phyloP scores from a whole-genome alignment of 2,113 vertebrate genomes.

The Fukomys damarensis region DNA sequence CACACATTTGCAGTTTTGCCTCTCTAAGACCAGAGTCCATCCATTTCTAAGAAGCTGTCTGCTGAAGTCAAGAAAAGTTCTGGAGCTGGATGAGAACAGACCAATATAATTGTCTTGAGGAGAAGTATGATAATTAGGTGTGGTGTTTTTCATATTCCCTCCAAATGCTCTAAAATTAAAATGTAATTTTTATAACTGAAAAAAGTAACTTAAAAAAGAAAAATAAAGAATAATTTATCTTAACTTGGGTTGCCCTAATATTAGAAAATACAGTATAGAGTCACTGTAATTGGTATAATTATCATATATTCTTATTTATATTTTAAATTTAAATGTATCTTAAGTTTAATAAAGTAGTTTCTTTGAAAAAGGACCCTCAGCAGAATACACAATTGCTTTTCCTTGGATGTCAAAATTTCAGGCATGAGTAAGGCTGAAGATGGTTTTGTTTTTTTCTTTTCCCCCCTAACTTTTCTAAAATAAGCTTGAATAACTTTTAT shows the following conservation, averaged over 20 bases:
- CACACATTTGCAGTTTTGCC: background rate
- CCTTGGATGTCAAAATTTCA: constrained; percentile 58
- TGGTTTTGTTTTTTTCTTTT: constrained; percentile 28
- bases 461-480: constrained; percentile 60
- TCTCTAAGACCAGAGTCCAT: background rate
- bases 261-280: background rate
- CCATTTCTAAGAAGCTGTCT: background rate
- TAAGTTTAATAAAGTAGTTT: constrained; percentile 32
- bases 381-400: constrained; percentile 27
- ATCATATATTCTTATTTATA: constrained; percentile 25
- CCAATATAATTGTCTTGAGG: background rate
- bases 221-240: background rate
- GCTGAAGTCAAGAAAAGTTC: background rate
- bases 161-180: background rate
- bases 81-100: background rate
- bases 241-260: background rate
- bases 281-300: background rate
- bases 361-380: constrained; percentile 52
- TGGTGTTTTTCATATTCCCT: background rate
- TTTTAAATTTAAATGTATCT: background rate
- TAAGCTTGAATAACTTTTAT: constrained; percentile 56
- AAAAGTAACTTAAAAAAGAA: constrained; percentile 9
- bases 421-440: constrained; percentile 27
- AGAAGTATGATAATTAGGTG: background rate
- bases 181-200: background rate